Conservation (phyloP, 2,888 invertebrate species). For the Lycophotia porphyrea region DNA sequence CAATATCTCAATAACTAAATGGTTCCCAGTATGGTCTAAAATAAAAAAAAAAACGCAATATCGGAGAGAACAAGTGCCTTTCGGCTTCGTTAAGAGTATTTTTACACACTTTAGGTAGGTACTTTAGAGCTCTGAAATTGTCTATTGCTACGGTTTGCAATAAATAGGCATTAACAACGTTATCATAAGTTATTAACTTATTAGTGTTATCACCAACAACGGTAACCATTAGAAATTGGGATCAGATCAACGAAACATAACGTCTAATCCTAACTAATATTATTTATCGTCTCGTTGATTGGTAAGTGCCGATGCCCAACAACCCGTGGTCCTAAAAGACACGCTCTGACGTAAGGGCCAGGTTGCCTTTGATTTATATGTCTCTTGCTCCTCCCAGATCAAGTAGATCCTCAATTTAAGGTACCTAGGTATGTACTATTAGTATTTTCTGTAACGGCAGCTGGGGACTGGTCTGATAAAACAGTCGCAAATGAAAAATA, state of each 20-base stretch:
- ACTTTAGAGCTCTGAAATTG: neutral
- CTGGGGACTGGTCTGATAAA: neutral
- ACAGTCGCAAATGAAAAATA: neutral
- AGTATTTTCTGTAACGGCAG: neutral
- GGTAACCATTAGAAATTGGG: neutral
- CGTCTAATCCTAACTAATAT: constrained; percentile 70
- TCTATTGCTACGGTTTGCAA: neutral
- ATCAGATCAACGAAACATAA: constrained; percentile 9
- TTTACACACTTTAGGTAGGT: no score
- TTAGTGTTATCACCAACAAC: neutral
- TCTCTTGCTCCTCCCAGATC: constrained; percentile 47
- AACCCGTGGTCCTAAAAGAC: constrained; percentile 62
- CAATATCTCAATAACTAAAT: no score
- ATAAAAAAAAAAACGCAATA: no score
- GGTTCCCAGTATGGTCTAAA: no score
- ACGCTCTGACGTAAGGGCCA: constrained; percentile 50
- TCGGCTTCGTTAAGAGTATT: no score
- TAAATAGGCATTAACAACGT: neutral
- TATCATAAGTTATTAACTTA: neutral
- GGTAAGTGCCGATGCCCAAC: constrained; percentile 73
- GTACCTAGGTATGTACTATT: neutral
- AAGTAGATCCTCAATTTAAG: constrained; percentile 31
- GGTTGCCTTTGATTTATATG: constrained; percentile 46
- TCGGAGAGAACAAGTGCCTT: no score
- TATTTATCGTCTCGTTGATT: constrained; percentile 83